These are phyloP conservation scores for Neolamprologus multifasciatus DNA, from an alignment of 2,797 vertebrate genomes.

Conservation along the genomic window DNA sequence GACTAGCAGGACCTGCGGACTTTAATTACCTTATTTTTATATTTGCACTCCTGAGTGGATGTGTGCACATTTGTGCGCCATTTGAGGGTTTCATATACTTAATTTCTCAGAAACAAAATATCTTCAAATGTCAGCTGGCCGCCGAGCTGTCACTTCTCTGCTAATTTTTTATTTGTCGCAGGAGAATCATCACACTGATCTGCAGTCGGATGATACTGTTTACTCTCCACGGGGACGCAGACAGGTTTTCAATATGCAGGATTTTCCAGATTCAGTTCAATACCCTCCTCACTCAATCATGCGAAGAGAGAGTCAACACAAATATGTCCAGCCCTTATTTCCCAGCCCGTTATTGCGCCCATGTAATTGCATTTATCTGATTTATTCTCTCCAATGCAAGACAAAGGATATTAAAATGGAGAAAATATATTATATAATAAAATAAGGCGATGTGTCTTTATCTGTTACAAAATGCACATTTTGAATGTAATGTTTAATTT, in stretches of 20 bases:
- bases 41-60: neutral
- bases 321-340: neutral
- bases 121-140: neutral
- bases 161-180: constrained; percentile 16
- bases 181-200: constrained; percentile 23
- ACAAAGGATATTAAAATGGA: neutral
- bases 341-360: neutral
- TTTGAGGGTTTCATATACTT: neutral
- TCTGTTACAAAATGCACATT: neutral
- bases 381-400: neutral
- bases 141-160: neutral
- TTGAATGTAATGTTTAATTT: neutral
- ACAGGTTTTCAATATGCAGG: constrained; percentile 38
- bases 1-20: neutral
- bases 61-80: neutral
- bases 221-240: neutral
- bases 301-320: neutral
- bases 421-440: neutral
- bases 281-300: constrained; percentile 9
- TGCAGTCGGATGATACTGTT: constrained; percentile 18
- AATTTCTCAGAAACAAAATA: neutral
- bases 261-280: constrained; percentile 24
- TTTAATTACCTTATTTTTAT: neutral
- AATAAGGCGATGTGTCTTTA: neutral
- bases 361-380: neutral